These are phyloP conservation scores for Himalopsyche kuldschensis DNA, from an alignment of 2,888 invertebrate genomes.

Conservation along the genomic window DNA sequence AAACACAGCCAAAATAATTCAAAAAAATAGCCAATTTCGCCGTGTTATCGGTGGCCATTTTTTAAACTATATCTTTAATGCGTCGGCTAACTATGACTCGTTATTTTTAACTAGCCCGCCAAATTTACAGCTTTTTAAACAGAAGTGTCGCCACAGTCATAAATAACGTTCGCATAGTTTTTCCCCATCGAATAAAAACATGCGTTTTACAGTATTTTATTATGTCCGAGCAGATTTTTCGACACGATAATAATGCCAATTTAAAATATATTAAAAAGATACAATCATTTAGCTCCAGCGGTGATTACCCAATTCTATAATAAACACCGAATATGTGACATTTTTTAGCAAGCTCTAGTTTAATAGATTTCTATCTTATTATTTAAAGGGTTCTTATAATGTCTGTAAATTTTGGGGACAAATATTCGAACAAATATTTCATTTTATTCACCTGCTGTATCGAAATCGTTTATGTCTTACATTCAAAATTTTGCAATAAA, in stretches of 20 bases:
- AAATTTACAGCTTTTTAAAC: neutral
- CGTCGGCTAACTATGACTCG: neutral
- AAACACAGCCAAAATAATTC: neutral
- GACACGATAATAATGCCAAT: constrained; percentile 14
- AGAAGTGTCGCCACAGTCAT: constrained; percentile 13
- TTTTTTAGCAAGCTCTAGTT: constrained; percentile 28
- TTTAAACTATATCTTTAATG: constrained; percentile 15
- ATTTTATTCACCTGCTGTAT: constrained; percentile 21
- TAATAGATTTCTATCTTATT: constrained; percentile 15
- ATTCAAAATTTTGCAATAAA: neutral
- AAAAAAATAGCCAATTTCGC: constrained; percentile 19
- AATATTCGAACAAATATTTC: constrained; percentile 10
- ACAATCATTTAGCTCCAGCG: constrained; percentile 1
- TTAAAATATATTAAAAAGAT: constrained; percentile 30
- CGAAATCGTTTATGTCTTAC: neutral
- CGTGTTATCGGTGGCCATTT: constrained; percentile 14
- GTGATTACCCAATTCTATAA: neutral
- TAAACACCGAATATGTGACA: constrained; percentile 9
- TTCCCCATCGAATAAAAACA: neutral
- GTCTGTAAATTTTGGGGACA: constrained; percentile 11
- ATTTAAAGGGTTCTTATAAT: constrained; percentile 34
- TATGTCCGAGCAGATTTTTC: constrained; percentile 11
- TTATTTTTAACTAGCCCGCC: constrained; percentile 3
- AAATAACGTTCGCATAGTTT: neutral
- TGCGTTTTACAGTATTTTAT: constrained; percentile 13